Evolutionary conservation across 2,113 vertebrate genomes (phyloP).

Genomic region (Leptosomus discolor): DNA sequence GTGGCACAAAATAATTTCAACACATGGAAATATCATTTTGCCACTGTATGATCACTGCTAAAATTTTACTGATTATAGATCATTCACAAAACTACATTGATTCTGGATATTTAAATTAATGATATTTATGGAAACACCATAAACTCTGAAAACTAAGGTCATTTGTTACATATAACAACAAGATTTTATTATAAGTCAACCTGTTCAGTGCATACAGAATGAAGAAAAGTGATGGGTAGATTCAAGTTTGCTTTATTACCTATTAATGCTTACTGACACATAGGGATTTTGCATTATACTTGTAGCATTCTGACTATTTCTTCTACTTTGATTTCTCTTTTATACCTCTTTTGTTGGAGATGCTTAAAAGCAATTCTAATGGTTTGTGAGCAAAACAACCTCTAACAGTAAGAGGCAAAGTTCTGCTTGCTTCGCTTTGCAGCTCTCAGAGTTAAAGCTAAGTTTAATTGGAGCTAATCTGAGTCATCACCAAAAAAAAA

Average conservation of each 20-base stretch:
- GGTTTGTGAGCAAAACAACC: background rate
- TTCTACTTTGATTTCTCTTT: background rate
- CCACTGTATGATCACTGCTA: background rate
- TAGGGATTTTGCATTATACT: background rate
- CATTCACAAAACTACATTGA: conserved; percentile 15
- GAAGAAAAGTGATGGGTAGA: background rate
- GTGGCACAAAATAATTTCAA: background rate
- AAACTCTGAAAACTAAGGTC: background rate
- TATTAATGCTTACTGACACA: background rate
- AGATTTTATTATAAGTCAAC: background rate
- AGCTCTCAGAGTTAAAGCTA: background rate
- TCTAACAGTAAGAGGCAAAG: background rate
- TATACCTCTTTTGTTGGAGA: background rate
- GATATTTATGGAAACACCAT: background rate
- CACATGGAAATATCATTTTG: background rate
- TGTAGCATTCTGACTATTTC: background rate
- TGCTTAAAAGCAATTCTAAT: background rate
- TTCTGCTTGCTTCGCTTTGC: background rate
- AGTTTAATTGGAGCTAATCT: background rate
- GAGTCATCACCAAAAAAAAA: background rate
- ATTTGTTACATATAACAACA: too few relatives aligned
- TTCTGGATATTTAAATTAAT: background rate
- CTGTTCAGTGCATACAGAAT: background rate
- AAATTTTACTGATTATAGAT: conserved; percentile 7
- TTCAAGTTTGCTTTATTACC: background rate